These are phyloP conservation scores for Drosophila nasuta DNA, from an alignment of 1,140 invertebrate species.

Conservation along the genomic window DNA sequence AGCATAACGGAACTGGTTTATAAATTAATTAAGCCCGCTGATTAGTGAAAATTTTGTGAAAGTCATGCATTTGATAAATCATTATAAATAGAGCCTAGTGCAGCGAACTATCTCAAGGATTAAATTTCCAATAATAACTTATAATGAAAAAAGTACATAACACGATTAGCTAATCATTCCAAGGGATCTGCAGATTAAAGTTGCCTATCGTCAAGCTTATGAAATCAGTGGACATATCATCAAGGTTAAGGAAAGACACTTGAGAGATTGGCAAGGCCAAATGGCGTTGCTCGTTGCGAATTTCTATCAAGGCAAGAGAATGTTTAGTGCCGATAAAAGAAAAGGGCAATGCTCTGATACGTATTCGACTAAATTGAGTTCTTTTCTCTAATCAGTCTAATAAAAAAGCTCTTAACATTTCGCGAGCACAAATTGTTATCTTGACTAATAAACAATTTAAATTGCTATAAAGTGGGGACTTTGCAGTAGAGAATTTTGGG, in stretches of 20 bases:
- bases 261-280: constrained; percentile 31
- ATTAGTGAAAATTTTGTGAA: constrained; percentile 32
- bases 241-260: constrained; percentile 35
- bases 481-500: not conserved
- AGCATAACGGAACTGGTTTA: constrained; percentile 24
- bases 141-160: not conserved
- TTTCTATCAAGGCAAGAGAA: constrained; percentile 21
- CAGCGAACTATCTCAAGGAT: constrained; percentile 40
- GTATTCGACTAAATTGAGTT: not conserved
- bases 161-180: not conserved
- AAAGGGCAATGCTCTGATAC: constrained; percentile 21
- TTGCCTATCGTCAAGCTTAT: not conserved
- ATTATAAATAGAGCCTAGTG: not conserved
- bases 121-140: not conserved
- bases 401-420: constrained; percentile 3
- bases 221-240: constrained; percentile 6
- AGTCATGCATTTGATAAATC: constrained; percentile 43
- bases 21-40: constrained; percentile 25
- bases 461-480: not conserved
- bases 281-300: constrained; percentile 18
- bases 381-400: constrained; percentile 9
- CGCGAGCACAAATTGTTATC: not conserved
- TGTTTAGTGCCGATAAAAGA: constrained; percentile 18
- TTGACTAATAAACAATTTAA: not conserved
- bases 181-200: not conserved